Evolutionary conservation across 1,140 invertebrate genomes (phyloP).

Genomic region (Carposina sasakii): DNA sequence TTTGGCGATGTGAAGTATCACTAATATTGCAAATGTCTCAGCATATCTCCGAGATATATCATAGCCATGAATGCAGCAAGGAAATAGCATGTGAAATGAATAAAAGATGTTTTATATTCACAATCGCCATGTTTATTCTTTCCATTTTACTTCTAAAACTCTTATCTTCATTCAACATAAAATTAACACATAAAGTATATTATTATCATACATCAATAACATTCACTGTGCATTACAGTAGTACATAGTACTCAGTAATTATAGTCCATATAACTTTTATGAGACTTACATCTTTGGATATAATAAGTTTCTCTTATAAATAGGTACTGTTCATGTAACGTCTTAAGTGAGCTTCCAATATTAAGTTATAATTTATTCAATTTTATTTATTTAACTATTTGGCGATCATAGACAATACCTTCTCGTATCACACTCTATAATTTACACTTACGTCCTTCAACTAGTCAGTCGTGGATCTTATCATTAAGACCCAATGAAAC

Average conservation of each 20-base stretch:
- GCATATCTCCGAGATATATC: too few species aligned
- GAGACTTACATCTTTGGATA: conserved; percentile 52
- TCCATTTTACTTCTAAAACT: conserved; percentile 51
- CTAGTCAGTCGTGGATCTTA: conserved; percentile 66
- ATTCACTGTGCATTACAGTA: conserved; percentile 52
- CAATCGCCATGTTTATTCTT: conserved; percentile 64
- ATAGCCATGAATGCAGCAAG: too few species aligned
- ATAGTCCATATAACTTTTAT: neutral
- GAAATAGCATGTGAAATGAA: too few species aligned
- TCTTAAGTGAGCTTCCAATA: conserved; percentile 59
- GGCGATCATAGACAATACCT: conserved; percentile 65
- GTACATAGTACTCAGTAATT: neutral
- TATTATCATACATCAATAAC: conserved; percentile 61
- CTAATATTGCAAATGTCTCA: too few species aligned
- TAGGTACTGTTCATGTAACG: conserved; percentile 39
- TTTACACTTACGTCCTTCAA: conserved; percentile 63
- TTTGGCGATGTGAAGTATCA: too few species aligned
- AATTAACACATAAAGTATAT: conserved; percentile 62
- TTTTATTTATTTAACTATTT: conserved; percentile 61
- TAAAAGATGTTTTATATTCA: too few species aligned
- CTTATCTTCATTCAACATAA: conserved; percentile 58
- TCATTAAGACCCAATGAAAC: conserved; percentile 56
- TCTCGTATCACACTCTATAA: conserved; percentile 62
- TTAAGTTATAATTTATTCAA: conserved; percentile 43
- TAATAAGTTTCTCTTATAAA: conserved; percentile 16